A percentile compares a stretch with the other conserved stretches of the same genome.
These are phyloP conservation scores for Notothenia coriiceps DNA, from an alignment of 2,113 vertebrate genomes.

Conservation along the genomic window DNA sequence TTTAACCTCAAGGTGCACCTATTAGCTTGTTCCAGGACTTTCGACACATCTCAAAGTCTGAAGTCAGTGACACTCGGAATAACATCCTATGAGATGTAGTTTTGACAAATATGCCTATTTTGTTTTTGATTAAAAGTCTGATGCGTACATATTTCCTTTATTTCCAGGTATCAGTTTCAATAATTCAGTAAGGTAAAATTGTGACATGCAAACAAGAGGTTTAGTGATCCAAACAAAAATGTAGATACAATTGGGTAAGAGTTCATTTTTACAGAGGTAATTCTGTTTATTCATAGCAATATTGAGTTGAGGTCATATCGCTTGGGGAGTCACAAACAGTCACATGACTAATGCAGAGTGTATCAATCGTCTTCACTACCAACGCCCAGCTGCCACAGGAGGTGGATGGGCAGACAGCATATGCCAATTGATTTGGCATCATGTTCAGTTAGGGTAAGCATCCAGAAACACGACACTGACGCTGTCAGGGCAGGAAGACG, in stretches of 20 bases:
- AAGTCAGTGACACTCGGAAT: not conserved
- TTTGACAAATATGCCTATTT: not conserved
- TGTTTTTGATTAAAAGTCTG: not conserved
- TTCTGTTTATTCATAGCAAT: not conserved
- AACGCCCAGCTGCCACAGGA: conserved; percentile 17
- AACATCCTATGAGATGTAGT: not conserved
- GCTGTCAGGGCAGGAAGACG: conserved; percentile 39
- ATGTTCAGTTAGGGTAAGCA: conserved; percentile 37
- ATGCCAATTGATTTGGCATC: conserved; percentile 60
- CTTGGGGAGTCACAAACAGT: conserved; percentile 12
- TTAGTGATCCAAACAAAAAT: not conserved
- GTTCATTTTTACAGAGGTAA: not conserved
- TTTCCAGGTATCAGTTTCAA: not conserved
- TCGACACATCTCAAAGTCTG: not conserved
- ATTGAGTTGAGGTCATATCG: conserved; percentile 29
- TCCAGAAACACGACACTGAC: conserved; percentile 53
- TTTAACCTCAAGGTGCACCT: not conserved
- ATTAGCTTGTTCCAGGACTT: no score
- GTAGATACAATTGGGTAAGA: not conserved
- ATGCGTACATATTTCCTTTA: not conserved
- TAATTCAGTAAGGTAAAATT: not conserved
- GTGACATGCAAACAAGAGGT: not conserved
- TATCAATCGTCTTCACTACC: conserved; percentile 33
- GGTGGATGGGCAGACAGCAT: conserved; percentile 16
- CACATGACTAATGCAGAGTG: conserved; percentile 12